These are phyloP conservation scores for Tachina fera DNA, from an alignment of 2,888 invertebrate genomes.

Conservation along the genomic window DNA sequence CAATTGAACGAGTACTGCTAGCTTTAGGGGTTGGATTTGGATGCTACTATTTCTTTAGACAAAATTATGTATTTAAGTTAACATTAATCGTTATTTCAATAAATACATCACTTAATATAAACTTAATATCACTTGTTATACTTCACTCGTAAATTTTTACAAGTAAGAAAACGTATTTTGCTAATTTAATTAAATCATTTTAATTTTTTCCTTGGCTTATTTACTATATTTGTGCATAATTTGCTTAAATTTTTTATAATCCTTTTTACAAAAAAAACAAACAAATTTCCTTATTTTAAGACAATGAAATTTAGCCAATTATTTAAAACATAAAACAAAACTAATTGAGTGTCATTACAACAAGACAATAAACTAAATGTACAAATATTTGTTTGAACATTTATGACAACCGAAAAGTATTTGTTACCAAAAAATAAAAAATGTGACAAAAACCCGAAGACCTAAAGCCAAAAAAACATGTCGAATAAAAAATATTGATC, in stretches of 20 bases:
- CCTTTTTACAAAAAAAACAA: neutral
- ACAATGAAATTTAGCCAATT: conserved; percentile 65
- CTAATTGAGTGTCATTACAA: conserved; percentile 70
- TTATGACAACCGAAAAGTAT: conserved; percentile 66
- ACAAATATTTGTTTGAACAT: conserved; percentile 67
- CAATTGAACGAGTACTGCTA: too few relatives aligned
- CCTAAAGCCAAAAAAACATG: conserved; percentile 34
- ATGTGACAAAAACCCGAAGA: conserved; percentile 38
- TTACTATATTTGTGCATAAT: conserved; percentile 27
- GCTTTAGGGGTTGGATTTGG: too few relatives aligned
- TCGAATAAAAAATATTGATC: conserved; percentile 57
- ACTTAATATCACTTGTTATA: neutral
- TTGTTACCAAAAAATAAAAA: conserved; percentile 47
- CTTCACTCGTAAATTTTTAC: neutral
- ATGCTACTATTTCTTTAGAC: too few relatives aligned
- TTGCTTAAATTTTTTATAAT: conserved; percentile 10
- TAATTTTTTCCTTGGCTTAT: neutral
- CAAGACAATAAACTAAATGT: conserved; percentile 67
- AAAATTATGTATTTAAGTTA: too few relatives aligned
- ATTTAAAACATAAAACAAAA: conserved; percentile 67
- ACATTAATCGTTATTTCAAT: too few relatives aligned
- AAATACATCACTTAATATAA: too few relatives aligned
- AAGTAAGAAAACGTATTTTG: neutral
- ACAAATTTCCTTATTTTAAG: conserved; percentile 16
- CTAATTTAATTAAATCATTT: neutral